These are phyloP conservation scores for Melanotus villosus DNA, from an alignment of 2,888 invertebrate species.

Conservation along the genomic window DNA sequence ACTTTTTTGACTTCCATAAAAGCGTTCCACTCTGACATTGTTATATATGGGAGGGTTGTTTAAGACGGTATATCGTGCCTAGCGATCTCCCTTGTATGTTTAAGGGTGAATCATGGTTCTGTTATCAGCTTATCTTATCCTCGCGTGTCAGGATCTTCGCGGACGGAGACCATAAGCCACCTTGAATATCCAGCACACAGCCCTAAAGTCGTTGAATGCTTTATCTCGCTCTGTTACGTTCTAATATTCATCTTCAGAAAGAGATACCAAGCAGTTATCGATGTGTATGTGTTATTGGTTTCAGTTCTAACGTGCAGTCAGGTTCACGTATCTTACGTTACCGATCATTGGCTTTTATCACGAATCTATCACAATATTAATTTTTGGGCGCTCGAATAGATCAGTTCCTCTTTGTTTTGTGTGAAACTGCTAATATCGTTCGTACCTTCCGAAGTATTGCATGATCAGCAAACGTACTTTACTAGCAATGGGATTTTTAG, in stretches of 20 bases:
- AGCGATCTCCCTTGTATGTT: conserved; percentile 55
- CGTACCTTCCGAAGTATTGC: background rate
- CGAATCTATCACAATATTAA: conserved; percentile 44
- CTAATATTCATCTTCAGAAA: background rate
- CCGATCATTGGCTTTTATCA: conserved; percentile 52
- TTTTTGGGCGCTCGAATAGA: conserved; percentile 28
- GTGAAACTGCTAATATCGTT: background rate
- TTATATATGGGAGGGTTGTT: conserved; percentile 50
- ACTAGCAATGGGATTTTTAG: too few species aligned
- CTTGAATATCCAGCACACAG: conserved; percentile 49
- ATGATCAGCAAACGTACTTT: too few species aligned
- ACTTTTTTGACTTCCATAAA: conserved; percentile 47
- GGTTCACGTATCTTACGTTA: conserved; percentile 46
- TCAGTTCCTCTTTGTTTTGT: conserved; percentile 23
- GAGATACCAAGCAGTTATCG: background rate
- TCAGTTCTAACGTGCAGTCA: conserved; percentile 17
- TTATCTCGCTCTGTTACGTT: conserved; percentile 28
- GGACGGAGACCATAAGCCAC: conserved; percentile 55
- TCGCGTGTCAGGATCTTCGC: conserved; percentile 58
- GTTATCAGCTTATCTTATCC: conserved; percentile 59
- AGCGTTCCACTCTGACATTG: conserved; percentile 45
- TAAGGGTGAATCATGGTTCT: conserved; percentile 59
- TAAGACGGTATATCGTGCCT: conserved; percentile 49
- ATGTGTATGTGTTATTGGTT: background rate
- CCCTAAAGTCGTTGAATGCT: conserved; percentile 19